These are phyloP conservation scores for Poeciliopsis retropinna DNA, from an alignment of 2,113 vertebrate genomes.

Conservation along the genomic window DNA sequence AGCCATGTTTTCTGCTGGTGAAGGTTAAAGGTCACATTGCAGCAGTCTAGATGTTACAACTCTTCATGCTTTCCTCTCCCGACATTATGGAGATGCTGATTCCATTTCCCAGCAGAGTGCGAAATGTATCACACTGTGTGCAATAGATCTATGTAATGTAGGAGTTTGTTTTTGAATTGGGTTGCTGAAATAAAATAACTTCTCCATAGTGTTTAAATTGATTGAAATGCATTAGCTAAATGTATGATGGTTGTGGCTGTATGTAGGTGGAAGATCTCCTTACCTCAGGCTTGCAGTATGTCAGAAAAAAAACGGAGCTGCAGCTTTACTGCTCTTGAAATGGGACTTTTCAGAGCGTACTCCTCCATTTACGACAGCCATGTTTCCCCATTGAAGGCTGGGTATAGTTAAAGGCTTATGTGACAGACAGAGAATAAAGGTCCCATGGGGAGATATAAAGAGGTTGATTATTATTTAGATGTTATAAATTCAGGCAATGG, in stretches of 20 bases:
- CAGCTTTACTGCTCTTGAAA: conserved; percentile 16
- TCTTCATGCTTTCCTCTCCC: background rate
- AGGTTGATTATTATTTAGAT: conserved; percentile 28
- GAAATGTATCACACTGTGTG: no score
- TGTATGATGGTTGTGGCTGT: background rate
- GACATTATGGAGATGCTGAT: background rate
- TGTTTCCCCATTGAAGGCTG: conserved; percentile 21
- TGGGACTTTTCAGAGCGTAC: conserved; percentile 37
- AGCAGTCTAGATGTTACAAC: no score
- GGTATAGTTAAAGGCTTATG: conserved; percentile 13
- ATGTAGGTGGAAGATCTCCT: background rate
- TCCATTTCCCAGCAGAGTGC: background rate
- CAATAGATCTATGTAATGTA: no score
- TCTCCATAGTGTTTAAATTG: no score
- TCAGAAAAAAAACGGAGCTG: background rate
- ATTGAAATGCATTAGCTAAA: no score
- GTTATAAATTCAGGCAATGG: conserved; percentile 12
- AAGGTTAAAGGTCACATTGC: no score
- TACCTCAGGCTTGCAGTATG: background rate
- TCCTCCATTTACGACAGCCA: conserved; percentile 16
- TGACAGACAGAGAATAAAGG: conserved; percentile 15
- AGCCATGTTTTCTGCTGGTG: no score
- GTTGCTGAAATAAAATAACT: no score
- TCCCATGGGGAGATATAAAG: conserved; percentile 6
- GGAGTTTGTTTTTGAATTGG: no score